These are phyloP conservation scores for Epirrhoe tristata DNA, from an alignment of 2,888 invertebrate species.

Conservation along the genomic window DNA sequence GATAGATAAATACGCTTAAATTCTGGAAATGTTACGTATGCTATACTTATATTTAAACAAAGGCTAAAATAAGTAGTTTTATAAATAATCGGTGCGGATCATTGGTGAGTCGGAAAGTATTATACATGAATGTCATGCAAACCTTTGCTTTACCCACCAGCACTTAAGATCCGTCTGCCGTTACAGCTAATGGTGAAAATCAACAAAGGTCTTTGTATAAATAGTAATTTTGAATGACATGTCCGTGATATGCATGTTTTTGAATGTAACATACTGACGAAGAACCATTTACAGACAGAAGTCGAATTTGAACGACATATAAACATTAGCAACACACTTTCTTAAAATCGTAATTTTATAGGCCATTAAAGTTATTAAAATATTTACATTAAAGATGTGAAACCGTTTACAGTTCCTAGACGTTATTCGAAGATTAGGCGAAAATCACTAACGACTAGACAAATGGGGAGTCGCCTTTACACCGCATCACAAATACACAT, in stretches of 20 bases:
- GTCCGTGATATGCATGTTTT: constrained; percentile 47
- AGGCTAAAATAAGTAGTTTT: not conserved
- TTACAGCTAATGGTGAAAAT: not conserved
- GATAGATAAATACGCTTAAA: constrained; percentile 41
- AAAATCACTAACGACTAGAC: constrained; percentile 78
- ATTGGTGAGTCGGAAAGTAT: not conserved
- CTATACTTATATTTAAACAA: constrained; percentile 17
- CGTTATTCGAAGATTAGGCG: constrained; percentile 80
- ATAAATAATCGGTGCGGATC: constrained; percentile 3
- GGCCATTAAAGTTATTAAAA: constrained; percentile 81
- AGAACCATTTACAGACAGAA: constrained; percentile 53
- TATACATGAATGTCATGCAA: not conserved
- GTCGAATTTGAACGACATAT: constrained; percentile 73
- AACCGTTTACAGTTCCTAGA: constrained; percentile 78
- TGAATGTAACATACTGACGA: constrained; percentile 46
- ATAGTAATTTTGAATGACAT: not conserved
- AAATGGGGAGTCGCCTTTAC: constrained; percentile 53
- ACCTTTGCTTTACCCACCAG: not conserved
- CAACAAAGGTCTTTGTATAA: not conserved
- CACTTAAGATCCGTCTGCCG: too few relatives aligned
- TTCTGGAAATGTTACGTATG: constrained; percentile 39
- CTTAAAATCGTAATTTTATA: constrained; percentile 74
- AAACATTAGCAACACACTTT: constrained; percentile 77
- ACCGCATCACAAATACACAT: constrained; percentile 38
- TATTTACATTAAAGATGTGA: constrained; percentile 82